Evolutionary conservation across 2,888 invertebrate species (phyloP).

Genomic region (Lamellibrachia satsuma): DNA sequence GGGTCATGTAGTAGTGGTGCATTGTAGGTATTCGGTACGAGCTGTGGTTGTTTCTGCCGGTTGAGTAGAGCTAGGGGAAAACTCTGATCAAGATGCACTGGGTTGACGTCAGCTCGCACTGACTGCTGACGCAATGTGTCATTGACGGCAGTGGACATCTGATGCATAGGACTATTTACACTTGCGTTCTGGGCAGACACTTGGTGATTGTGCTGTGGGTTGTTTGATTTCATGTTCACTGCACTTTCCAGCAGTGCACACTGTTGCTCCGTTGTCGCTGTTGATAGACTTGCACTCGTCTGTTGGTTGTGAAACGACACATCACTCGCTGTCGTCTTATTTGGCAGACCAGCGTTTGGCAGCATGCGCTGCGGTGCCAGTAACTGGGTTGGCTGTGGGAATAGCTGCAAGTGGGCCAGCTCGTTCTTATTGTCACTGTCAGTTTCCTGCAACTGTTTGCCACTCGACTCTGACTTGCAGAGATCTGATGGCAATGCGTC

Average conservation of each 20-base stretch:
- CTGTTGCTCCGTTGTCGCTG: neutral
- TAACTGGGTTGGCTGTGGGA: neutral
- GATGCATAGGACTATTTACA: neutral
- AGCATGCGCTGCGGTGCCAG: neutral
- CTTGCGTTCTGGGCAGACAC: neutral
- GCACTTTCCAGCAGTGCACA: neutral
- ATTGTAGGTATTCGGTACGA: neutral
- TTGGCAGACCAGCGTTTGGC: neutral
- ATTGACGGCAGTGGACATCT: neutral
- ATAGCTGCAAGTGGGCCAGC: neutral
- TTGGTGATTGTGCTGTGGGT: slow-evolving; percentile 9
- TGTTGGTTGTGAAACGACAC: neutral
- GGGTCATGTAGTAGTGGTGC: neutral
- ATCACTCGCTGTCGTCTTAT: neutral
- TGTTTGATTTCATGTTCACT: neutral
- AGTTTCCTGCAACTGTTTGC: neutral
- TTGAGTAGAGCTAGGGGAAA: neutral
- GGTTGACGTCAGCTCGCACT: neutral
- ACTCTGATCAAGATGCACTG: neutral
- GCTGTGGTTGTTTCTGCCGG: neutral
- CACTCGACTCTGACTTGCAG: neutral
- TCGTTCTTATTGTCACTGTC: neutral
- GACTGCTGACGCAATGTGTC: neutral
- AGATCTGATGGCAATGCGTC: neutral
- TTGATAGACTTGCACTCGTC: neutral